Evolutionary conservation across 2,113 vertebrate genomes (phyloP), one percentile per base, ranked within the genome.

Genomic region (Riparia riparia): DNA sequence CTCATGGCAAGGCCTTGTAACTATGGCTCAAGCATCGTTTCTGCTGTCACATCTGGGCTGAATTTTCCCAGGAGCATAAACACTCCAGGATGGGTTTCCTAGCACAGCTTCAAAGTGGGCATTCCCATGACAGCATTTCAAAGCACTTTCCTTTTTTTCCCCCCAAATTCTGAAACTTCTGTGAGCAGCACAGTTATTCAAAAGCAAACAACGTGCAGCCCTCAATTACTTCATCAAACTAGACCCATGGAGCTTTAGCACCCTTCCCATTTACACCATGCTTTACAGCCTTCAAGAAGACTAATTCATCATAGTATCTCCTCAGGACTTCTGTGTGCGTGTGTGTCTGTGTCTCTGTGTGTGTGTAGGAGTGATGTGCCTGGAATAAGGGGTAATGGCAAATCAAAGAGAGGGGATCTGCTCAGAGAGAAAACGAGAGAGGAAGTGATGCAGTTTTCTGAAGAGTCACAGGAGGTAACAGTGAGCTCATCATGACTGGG

Each of bases 121-220:
- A 56, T 50, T 96, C 91, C 87, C 79, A 69, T 91, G 87, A 82
- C 71, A 94, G 50, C 56, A 66, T 91, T 96, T 95, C 94, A 95
- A 95, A 96, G 89, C 6, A 3, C 32, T 88, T 82, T 71, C 8
- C 14, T 51, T 71, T 71, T 51, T 66, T 58, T 54, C 2, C 1
- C 8, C 28, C 39, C 2, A 7, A 71, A 88, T 90, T 82, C 57
- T 71, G n/a, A 78, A 68, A 42, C 19, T 95, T 91, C 69, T 74
- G 28, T 84, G 41, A 84, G n/a, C 72, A 68, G 60, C 24, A 45
- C 41, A 42, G 65, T 82, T 89, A 68, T 49, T 70, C 45, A 70
- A 80, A 91, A 61, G 24, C 76, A 87, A 86, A 68, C 8, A 34
- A n/a, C 34, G 12, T 83, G 45, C 70, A 88, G 58, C 44, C 39